These are phyloP conservation scores for Zosterops borbonicus DNA, from an alignment of 2,113 vertebrate species.

Conservation along the genomic window DNA sequence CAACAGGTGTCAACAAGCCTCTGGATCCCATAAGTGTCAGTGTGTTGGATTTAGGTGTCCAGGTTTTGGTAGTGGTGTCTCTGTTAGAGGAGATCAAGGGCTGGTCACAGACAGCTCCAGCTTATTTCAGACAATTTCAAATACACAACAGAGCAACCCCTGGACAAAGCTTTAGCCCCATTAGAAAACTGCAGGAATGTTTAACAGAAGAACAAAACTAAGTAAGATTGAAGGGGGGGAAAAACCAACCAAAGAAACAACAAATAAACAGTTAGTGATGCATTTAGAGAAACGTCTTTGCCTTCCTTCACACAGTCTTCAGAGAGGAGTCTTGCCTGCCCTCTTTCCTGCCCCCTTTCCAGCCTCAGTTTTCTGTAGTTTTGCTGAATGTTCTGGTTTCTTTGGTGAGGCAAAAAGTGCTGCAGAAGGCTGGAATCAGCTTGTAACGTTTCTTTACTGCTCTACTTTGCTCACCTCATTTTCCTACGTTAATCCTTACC, in stretches of 20 bases:
- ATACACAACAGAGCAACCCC: neutral
- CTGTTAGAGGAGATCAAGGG: no score
- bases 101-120: neutral
- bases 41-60: neutral
- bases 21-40: fast-evolving
- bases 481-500: no score
- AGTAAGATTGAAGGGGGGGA: neutral
- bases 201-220: neutral
- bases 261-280: neutral
- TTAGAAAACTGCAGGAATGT: neutral
- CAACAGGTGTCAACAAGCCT: neutral
- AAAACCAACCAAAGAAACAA: no score
- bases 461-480: neutral
- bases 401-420: neutral
- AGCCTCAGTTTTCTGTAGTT: neutral
- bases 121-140: neutral
- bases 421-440: neutral
- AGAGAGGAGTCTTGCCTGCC: neutral
- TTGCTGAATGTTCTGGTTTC: neutral
- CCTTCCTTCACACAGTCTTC: neutral
- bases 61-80: neutral
- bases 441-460: neutral
- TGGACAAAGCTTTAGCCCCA: neutral
- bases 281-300: neutral
- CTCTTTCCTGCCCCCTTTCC: neutral